Evolutionary conservation across 1,140 invertebrate genomes (phyloP), one percentile per base, ranked within the genome.

Genomic region (Papilio glaucus): DNA sequence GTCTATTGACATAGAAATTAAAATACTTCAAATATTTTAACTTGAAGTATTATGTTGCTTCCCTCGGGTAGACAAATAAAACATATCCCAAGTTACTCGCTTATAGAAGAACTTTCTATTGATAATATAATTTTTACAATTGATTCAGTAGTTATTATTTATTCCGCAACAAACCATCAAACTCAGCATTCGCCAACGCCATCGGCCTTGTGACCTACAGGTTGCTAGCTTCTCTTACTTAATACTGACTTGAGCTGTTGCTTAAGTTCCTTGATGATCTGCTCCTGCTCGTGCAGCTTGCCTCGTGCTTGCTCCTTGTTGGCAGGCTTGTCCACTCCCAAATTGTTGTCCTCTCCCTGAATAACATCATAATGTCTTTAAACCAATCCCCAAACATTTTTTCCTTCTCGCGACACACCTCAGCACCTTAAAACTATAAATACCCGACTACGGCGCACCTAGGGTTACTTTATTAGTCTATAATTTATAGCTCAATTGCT

Each of bases 231-330:
- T 12, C 15, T 15, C n/a, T 62, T 62, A 62, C 26, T 62, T 61
- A 61, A 10, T 60, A 15, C 94, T 93, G 95, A 98, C 97, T 99
- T 99, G 12, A 99, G 93, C 93, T 99, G 98, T 72, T 96, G 96
- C 86, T 97, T 97, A 21, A 99, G 93, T 87, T 99, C 98, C 79
- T 98, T 95, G 61, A 99, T 95, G 92, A 93, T 82, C 94, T 95
- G 79, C 82, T 93, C 92, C 93, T 95, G 86, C 93, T 95, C 84
- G 92, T 93, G 81, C 90, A 91, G 81, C 91, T 88, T 94, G 86
- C 77, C 92, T 75, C 88, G 85, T 62, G 76, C 88, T 86, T 88
- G 88, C 53, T 90, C 87, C 74, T 90, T 92, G 69, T 67, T 75
- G 7, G 79, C 72, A 10, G 79, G 73, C 74, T 85, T 87, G 24